These are phyloP conservation scores for Meta bourneti DNA, from an alignment of 2,888 invertebrate genomes.

Conservation along the genomic window DNA sequence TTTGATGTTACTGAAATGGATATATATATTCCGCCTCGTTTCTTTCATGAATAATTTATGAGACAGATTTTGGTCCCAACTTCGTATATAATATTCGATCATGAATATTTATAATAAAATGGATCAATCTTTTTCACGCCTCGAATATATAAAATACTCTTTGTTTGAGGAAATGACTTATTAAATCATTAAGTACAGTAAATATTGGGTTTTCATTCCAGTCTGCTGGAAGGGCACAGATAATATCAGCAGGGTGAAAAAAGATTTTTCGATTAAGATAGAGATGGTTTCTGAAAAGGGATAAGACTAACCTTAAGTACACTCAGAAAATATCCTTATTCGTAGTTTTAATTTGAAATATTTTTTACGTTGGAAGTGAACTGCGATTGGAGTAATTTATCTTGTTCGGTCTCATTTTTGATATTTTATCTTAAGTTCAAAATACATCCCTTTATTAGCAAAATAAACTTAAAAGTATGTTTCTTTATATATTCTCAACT, in stretches of 20 bases:
- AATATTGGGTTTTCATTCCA: conserved; percentile 6
- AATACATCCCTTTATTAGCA: too few relatives aligned
- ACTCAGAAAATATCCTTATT: neutral
- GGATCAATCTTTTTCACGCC: conserved; percentile 26
- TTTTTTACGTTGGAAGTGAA: neutral
- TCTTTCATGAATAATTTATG: conserved; percentile 47
- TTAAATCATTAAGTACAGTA: conserved; percentile 36
- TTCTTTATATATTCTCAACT: too few relatives aligned
- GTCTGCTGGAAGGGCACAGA: neutral
- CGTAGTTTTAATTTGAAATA: neutral
- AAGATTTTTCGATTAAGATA: neutral
- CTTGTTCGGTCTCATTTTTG: too few relatives aligned
- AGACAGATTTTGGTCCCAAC: conserved; percentile 1
- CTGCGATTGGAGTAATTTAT: too few relatives aligned
- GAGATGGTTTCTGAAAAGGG: neutral
- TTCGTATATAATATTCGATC: conserved; percentile 21
- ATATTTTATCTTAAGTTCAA: too few relatives aligned
- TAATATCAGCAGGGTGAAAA: neutral
- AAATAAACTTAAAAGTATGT: too few relatives aligned
- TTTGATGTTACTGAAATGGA: conserved; percentile 37
- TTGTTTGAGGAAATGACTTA: conserved; percentile 17
- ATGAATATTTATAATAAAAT: conserved; percentile 52
- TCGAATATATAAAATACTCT: neutral
- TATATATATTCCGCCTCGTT: conserved; percentile 23
- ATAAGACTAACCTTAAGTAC: neutral